Conservation (phyloP, 1,140 invertebrate species). For the Mycetomoellerius zeteki region DNA sequence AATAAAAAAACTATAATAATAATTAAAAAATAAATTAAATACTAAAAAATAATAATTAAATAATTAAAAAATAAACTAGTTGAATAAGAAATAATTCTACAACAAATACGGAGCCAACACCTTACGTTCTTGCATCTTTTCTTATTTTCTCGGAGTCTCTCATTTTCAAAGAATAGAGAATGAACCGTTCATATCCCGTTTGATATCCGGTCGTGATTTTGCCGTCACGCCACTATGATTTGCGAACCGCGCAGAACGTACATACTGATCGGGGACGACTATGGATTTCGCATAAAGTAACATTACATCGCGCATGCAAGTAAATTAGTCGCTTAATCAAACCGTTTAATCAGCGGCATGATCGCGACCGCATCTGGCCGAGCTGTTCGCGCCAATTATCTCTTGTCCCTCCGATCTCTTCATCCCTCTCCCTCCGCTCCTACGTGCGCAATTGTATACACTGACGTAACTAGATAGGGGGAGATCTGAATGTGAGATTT, state of each 20-base stretch:
- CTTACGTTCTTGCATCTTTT: background rate
- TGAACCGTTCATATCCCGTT: background rate
- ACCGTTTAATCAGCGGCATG: constrained; percentile 84
- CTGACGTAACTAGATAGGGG: constrained; percentile 41
- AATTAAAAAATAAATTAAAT: too few relatives aligned
- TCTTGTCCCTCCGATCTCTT: constrained; percentile 27
- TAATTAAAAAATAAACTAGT: too few relatives aligned
- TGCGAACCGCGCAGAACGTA: background rate
- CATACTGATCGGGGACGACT: constrained; percentile 20
- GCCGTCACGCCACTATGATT: background rate
- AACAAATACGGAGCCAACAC: too few relatives aligned
- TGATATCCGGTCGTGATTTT: constrained; percentile 12
- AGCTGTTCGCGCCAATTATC: constrained; percentile 82
- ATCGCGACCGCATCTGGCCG: constrained; percentile 83
- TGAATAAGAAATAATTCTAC: too few relatives aligned
- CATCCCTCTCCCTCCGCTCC: background rate
- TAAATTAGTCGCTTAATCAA: constrained; percentile 85
- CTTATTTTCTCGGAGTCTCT: background rate
- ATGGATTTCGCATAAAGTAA: constrained; percentile 77
- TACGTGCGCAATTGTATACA: constrained; percentile 7
- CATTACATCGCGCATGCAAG: constrained; percentile 73
- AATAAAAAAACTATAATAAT: too few relatives aligned
- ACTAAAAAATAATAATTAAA: too few relatives aligned
- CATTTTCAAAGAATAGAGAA: background rate
- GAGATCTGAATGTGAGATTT: background rate